Percentiles rank a stretch among this genome's conserved stretches.
Evolutionary conservation across 2,797 vertebrate genomes (phyloP).

Genomic region (Molossus molossus): DNA sequence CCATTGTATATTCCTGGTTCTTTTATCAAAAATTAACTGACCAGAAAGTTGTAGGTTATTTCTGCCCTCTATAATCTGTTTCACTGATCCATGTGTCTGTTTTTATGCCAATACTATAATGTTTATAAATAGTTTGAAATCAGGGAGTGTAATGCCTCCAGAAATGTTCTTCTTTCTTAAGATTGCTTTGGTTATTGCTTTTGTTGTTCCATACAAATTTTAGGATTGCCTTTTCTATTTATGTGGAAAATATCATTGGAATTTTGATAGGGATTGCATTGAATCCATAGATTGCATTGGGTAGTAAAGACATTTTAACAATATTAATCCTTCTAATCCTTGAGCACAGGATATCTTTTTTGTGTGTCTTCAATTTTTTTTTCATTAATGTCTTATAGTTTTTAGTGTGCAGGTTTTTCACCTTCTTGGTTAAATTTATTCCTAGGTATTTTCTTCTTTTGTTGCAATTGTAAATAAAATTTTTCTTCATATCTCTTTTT

Average conservation of each 20-base stretch:
- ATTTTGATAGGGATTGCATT: background rate
- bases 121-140: background rate
- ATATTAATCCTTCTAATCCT: background rate
- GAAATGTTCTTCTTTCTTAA: background rate
- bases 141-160: background rate
- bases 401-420: background rate
- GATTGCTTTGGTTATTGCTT: background rate
- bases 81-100: background rate
- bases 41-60: background rate
- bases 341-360: background rate
- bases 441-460: background rate
- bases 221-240: background rate
- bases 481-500: conserved; percentile 10
- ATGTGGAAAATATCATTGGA: background rate
- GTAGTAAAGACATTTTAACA: background rate
- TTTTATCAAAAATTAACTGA: background rate
- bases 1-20: background rate
- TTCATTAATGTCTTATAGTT: background rate
- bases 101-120: background rate
- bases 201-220: background rate
- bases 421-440: background rate
- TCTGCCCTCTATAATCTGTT: background rate
- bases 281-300: background rate
- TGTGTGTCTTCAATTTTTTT: background rate
- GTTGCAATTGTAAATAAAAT: background rate